Evolutionary conservation across 2,888 invertebrate species (phyloP).

Genomic region (Tetropium fuscum): DNA sequence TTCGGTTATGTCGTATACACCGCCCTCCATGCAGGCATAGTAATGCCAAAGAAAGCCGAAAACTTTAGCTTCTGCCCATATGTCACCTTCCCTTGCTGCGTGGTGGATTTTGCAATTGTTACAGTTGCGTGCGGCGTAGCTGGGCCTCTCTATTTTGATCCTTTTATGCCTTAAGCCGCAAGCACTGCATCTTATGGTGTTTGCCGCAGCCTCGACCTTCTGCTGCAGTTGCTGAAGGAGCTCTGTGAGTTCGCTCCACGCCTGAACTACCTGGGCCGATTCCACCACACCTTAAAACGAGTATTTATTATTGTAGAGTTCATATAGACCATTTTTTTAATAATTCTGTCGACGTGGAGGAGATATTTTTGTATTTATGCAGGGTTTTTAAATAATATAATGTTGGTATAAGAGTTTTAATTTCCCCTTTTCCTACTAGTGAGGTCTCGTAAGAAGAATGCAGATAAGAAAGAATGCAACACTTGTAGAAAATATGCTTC

Average conservation of each 20-base stretch:
- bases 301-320: too few species aligned
- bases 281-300: constrained; percentile 70
- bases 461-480: too few species aligned
- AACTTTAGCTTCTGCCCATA: constrained; percentile 91
- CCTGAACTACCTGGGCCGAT: constrained; percentile 85
- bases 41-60: constrained; percentile 94
- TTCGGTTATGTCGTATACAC: constrained; percentile 95
- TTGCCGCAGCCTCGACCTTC: constrained; percentile 95
- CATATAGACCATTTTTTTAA: too few species aligned
- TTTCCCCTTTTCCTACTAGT: too few species aligned
- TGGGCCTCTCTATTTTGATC: constrained; percentile 85
- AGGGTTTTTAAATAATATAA: too few species aligned
- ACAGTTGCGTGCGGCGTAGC: constrained; percentile 93
- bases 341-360: too few species aligned
- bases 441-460: too few species aligned
- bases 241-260: constrained; percentile 88
- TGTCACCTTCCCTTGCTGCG: constrained; percentile 94
- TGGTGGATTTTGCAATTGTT: constrained; percentile 90
- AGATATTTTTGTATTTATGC: too few species aligned
- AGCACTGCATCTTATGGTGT: constrained; percentile 94
- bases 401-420: too few species aligned
- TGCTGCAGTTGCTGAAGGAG: constrained; percentile 89
- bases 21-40: constrained; percentile 96
- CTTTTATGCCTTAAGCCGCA: constrained; percentile 93
- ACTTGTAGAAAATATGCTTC: too few species aligned